These are phyloP conservation scores for Spisula solida DNA, from an alignment of 2,888 invertebrate genomes.

Conservation along the genomic window DNA sequence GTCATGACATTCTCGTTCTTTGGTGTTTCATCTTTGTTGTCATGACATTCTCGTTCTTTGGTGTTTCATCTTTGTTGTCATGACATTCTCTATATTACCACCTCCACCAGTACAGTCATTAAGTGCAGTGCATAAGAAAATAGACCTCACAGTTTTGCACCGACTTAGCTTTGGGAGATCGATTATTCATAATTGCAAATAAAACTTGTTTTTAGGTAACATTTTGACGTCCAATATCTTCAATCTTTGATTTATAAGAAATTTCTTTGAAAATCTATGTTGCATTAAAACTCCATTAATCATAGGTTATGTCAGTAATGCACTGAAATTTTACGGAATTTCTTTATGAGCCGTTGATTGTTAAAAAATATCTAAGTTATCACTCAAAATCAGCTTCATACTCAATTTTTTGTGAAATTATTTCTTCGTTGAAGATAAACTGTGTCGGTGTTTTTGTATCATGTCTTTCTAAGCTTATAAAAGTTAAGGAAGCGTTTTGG, in stretches of 20 bases:
- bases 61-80: no score
- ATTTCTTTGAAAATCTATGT: constrained; percentile 1
- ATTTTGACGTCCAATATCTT: neutral
- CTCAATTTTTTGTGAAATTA: neutral
- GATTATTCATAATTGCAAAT: neutral
- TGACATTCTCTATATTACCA: no score
- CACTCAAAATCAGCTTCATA: neutral
- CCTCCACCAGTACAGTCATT: no score
- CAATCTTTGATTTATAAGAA: neutral
- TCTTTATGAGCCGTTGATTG: neutral
- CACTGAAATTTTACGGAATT: neutral
- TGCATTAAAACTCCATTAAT: neutral
- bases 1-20: no score
- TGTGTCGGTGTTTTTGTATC: neutral
- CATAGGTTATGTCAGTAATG: neutral
- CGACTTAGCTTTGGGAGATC: neutral
- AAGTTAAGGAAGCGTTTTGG: no score
- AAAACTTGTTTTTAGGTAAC: neutral
- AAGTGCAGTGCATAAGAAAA: no score
- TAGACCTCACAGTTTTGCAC: no score
- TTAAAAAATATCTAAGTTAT: neutral
- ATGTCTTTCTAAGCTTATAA: no score
- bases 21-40: no score
- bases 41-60: no score
- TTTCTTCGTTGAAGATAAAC: neutral